Percentiles rank a stretch among this genome's conserved stretches.
Evolutionary conservation across 2,888 invertebrate genomes (phyloP).

Genomic region (Uloborus plumipes): DNA sequence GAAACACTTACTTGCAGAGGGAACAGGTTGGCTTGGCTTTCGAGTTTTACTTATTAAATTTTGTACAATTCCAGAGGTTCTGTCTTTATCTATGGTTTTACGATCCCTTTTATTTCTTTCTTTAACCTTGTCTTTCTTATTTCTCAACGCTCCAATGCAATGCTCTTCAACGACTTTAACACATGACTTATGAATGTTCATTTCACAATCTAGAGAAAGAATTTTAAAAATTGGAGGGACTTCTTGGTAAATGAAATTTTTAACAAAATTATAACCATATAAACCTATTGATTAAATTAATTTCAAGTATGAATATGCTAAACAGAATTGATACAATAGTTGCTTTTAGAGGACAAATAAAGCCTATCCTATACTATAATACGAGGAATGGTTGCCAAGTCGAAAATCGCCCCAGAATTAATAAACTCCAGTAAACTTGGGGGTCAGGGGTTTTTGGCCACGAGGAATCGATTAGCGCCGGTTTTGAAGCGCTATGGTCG

Average conservation of each 20-base stretch:
- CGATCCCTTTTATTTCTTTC: conserved; percentile 48
- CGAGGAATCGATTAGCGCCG: too few relatives aligned
- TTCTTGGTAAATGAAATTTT: conserved; percentile 41
- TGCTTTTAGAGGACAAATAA: not conserved
- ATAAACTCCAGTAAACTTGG: too few relatives aligned
- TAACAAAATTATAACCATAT: not conserved
- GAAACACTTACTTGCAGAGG: conserved; percentile 67
- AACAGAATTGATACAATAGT: not conserved
- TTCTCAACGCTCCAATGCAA: conserved; percentile 79
- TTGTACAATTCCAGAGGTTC: conserved; percentile 66
- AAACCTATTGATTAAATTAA: not conserved
- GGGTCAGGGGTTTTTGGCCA: too few relatives aligned
- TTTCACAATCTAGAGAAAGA: conserved; percentile 80
- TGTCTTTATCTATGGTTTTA: conserved; percentile 54
- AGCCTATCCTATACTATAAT: too few relatives aligned
- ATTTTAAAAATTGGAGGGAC: not conserved
- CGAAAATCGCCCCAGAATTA: too few relatives aligned
- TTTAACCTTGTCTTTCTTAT: conserved; percentile 68
- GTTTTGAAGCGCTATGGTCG: too few relatives aligned
- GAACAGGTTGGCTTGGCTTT: conserved; percentile 67
- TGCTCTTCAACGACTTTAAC: conserved; percentile 83
- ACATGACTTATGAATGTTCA: conserved; percentile 88
- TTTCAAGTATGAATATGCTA: not conserved
- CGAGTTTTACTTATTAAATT: conserved; percentile 67
- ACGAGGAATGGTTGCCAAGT: too few relatives aligned